Conservation (phyloP, 2,113 vertebrate genomes). For the Lampris megalopsis region DNA sequence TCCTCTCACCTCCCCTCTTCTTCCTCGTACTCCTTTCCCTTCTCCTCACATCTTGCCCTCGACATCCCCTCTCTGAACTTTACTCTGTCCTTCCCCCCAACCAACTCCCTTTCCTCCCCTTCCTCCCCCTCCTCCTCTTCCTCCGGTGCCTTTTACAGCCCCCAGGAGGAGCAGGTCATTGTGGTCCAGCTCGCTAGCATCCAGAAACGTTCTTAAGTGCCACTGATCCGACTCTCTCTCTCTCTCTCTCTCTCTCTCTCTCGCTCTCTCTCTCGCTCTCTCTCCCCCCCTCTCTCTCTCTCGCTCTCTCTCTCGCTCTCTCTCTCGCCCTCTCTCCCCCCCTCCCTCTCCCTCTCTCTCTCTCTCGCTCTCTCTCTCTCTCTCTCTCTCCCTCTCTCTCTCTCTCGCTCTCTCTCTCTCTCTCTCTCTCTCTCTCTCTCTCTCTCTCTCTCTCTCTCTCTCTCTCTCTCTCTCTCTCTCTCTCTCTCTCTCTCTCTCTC, state of each 20-base stretch:
- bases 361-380: too few species aligned
- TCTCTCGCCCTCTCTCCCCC: too few species aligned
- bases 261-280: too few species aligned
- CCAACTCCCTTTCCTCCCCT: slow-evolving; percentile 53
- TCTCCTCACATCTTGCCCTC: slow-evolving; percentile 68
- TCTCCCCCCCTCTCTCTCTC: too few species aligned
- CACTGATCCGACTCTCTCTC: slow-evolving; percentile 27
- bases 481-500: background rate
- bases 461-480: background rate
- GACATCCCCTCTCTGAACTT: slow-evolving; percentile 65
- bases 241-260: slow-evolving; percentile 27
- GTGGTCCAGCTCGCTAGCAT: slow-evolving; percentile 69
- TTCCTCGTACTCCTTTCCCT: slow-evolving; percentile 54
- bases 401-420: too few species aligned
- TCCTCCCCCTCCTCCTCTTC: slow-evolving; percentile 65
- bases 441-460: too few species aligned
- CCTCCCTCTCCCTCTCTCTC: too few species aligned
- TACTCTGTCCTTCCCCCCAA: slow-evolving; percentile 53
- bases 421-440: too few species aligned
- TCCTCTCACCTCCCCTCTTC: slow-evolving; percentile 58
- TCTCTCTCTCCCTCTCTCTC: too few species aligned
- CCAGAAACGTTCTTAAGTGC: slow-evolving; percentile 74
- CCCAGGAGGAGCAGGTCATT: slow-evolving; percentile 79
- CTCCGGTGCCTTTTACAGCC: slow-evolving; percentile 72
- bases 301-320: too few species aligned